Evolutionary conservation across 2,888 invertebrate species (phyloP).

Genomic region (Tortrix viridana): DNA sequence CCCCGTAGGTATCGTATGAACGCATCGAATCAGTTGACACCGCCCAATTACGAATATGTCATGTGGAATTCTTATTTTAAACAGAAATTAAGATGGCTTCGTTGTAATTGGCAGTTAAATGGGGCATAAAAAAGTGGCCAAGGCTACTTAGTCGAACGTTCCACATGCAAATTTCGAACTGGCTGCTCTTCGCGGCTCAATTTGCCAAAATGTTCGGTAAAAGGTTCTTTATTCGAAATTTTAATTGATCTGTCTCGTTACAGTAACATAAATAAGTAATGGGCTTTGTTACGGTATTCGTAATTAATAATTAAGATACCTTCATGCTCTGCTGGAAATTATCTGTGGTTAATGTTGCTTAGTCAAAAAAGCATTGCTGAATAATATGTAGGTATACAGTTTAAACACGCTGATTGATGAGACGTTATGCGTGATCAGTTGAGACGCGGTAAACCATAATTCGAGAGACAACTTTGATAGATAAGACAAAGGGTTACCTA

Average conservation of each 20-base stretch:
- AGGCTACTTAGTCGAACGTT: background rate
- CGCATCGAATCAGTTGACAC: conserved; percentile 2
- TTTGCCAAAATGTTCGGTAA: conserved; percentile 18
- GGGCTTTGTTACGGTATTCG: background rate
- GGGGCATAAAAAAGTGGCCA: background rate
- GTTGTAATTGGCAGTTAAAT: conserved; percentile 3
- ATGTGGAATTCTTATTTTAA: conserved; percentile 6
- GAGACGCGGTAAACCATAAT: too few species aligned
- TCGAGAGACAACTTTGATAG: too few species aligned
- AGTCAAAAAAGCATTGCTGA: background rate
- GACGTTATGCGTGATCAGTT: too few species aligned
- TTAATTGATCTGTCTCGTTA: conserved; percentile 29
- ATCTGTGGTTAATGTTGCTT: background rate
- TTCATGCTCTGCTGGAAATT: background rate
- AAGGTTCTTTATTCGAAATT: conserved; percentile 22
- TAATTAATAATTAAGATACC: conserved; percentile 10
- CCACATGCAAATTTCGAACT: conserved; percentile 7
- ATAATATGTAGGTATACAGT: too few species aligned
- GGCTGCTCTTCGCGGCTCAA: conserved; percentile 12
- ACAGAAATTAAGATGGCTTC: conserved; percentile 6
- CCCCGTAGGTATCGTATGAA: background rate
- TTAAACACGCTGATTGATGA: too few species aligned
- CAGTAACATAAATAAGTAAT: conserved; percentile 30
- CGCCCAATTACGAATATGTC: conserved; percentile 6
- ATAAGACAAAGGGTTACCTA: too few species aligned